Conservation (phyloP, 2,113 vertebrate species). For the Cercocebus atys region DNA sequence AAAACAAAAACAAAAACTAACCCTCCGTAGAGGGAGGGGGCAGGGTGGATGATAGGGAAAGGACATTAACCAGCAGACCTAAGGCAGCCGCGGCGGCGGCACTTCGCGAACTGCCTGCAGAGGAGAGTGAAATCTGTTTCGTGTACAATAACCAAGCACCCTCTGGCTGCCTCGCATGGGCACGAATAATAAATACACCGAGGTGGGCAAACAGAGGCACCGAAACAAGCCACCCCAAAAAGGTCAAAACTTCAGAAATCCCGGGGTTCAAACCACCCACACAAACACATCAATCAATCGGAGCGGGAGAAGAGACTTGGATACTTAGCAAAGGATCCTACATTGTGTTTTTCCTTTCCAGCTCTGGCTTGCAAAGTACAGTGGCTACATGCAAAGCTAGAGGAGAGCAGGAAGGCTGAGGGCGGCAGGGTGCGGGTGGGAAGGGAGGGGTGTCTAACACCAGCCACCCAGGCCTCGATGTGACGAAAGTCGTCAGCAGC, state of each 20-base stretch:
- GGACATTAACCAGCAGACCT: slow-evolving; percentile 24
- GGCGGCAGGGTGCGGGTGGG: slow-evolving; percentile 52
- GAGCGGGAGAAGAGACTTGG: background rate
- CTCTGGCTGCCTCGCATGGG: slow-evolving; percentile 40
- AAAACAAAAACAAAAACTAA: background rate
- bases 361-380: slow-evolving; percentile 67
- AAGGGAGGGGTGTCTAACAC: slow-evolving; percentile 66
- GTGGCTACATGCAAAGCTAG: slow-evolving; percentile 40
- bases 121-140: background rate
- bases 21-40: slow-evolving; percentile 1
- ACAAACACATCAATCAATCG: background rate
- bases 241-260: slow-evolving; percentile 72
- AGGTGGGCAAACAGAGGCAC: background rate
- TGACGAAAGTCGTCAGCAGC: slow-evolving; percentile 63
- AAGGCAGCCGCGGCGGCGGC: slow-evolving; percentile 50
- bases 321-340: background rate
- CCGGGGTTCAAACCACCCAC: slow-evolving; percentile 37
- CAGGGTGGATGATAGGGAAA: slow-evolving; percentile 51
- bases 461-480: slow-evolving; percentile 69
- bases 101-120: slow-evolving; percentile 65
- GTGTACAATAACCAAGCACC: slow-evolving; percentile 56
- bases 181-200: slow-evolving; percentile 67
- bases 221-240: slow-evolving; percentile 36
- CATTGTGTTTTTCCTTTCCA: background rate
- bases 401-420: slow-evolving; percentile 57